Evolutionary conservation across 2,113 vertebrate genomes (phyloP).

Genomic region (Pterocles gutturalis): DNA sequence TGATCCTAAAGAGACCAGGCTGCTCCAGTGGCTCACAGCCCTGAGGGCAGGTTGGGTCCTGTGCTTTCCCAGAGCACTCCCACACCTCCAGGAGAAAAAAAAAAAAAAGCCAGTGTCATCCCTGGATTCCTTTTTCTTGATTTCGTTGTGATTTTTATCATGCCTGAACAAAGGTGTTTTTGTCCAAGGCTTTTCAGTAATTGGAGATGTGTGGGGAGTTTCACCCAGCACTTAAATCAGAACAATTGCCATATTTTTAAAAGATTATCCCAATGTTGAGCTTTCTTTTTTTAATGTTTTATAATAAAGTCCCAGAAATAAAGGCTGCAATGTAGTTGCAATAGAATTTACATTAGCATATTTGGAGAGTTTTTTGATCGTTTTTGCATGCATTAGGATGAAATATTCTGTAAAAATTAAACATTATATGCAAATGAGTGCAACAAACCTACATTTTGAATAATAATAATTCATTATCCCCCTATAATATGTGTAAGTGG

Average conservation of each 20-base stretch:
- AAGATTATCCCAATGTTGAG: constrained; percentile 68
- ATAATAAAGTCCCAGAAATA: constrained; percentile 70
- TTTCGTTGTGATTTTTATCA: background rate
- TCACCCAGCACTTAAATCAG: constrained; percentile 26
- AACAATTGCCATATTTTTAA: constrained; percentile 68
- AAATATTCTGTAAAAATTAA: constrained; percentile 79
- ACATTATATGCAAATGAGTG: constrained; percentile 79
- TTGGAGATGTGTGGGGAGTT: constrained; percentile 15
- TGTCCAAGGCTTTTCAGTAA: constrained; percentile 19
- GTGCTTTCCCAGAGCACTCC: background rate
- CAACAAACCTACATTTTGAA: constrained; percentile 72
- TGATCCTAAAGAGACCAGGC: background rate
- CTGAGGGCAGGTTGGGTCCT: background rate
- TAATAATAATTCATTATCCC: constrained; percentile 80
- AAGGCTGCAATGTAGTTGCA: constrained; percentile 66
- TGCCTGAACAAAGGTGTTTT: background rate
- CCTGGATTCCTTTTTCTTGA: background rate
- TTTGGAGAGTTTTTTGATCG: constrained; percentile 75
- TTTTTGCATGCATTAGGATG: constrained; percentile 77
- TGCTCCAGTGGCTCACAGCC: rapidly evolving
- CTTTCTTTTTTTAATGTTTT: constrained; percentile 63
- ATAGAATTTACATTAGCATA: constrained; percentile 76
- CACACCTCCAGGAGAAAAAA: rapidly evolving
- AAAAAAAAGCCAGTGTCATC: background rate
- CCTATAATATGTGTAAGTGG: constrained; percentile 72